A percentile compares a stretch with the other conserved stretches of the same genome.
Evolutionary conservation across 2,113 vertebrate genomes (phyloP).

Genomic region (Austrofundulus limnaeus): DNA sequence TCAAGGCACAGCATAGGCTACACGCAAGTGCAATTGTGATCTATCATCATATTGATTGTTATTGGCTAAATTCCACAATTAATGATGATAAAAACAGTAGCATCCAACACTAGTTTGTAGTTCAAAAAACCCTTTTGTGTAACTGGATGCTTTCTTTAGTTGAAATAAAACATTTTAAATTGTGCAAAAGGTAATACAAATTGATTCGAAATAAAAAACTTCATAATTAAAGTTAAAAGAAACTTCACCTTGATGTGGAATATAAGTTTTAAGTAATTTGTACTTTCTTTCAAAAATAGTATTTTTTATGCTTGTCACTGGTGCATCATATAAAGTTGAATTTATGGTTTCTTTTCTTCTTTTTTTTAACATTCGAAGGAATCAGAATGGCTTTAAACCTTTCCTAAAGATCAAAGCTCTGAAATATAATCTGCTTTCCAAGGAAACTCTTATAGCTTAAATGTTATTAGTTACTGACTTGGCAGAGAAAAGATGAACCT

Average conservation of each 20-base stretch:
- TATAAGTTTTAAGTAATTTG: no score
- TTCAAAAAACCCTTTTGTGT: conserved; percentile 36
- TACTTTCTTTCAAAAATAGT: background rate
- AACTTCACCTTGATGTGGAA: background rate
- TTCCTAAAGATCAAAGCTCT: background rate
- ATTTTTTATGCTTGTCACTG: background rate
- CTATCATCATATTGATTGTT: no score
- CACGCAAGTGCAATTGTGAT: no score
- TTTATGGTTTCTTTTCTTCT: background rate
- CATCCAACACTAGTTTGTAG: no score
- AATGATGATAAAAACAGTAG: no score
- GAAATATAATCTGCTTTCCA: conserved; percentile 11
- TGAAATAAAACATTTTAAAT: conserved; percentile 12
- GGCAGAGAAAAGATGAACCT: background rate
- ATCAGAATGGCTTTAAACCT: background rate
- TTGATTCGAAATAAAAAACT: background rate
- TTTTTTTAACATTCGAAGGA: background rate
- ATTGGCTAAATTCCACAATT: no score
- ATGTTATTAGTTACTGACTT: background rate
- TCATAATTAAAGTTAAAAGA: no score
- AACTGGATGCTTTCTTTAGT: conserved; percentile 35
- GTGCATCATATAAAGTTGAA: background rate
- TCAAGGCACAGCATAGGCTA: no score
- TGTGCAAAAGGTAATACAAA: background rate
- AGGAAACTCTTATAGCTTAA: background rate